Evolutionary conservation across 2,888 invertebrate species (phyloP), one percentile per base, ranked within the genome.

Genomic region (Stenodera caucasica): DNA sequence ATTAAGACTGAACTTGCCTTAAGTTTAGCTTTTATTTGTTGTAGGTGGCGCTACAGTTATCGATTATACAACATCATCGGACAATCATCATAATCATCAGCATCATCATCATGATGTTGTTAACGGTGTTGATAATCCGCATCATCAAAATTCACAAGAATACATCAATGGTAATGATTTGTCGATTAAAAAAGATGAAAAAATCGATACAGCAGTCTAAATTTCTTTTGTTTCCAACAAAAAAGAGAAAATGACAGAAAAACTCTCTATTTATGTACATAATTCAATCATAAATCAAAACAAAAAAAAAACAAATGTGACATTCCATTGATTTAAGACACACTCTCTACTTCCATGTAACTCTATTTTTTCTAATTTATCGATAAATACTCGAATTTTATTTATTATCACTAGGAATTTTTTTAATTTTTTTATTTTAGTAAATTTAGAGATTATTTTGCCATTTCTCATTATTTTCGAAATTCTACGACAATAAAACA

Each of bases 161-260:
- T 85, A 84, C 80, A 83, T 85, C 72, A 85, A 85, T 75, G 85
- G 84, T 63, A 84, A 83, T 74, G 83, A 83, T 70, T 79, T 83
- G 70, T 73, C 75, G 29, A 80, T 83, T 72, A 84, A 84, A 79
- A 82, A 84, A 70, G 84, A 84, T 72, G 82, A 83, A 74, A 62
- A 62, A 75, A 84, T 84, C 73, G 84, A 86, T 73, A 85, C 85
- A 54, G 84, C 84, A 53, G 86, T 86, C 70, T 85, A 85, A 83
- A 11, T 18, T 9, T 12, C 26, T 26, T 5, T 5, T 4, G 26
- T 26, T 26, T 26, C 5, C 26, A 23, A 45, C 4, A 21, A 18
- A 9, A 45, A 45, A 3, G 21, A 45, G 1, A 21, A 45, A 3
- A 40, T 18, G 11, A 40, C 14, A 40, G 2, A 18, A 40, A 18